Conservation (phyloP, 2,797 vertebrate genomes). For the Arctocebus calabarensis region DNA sequence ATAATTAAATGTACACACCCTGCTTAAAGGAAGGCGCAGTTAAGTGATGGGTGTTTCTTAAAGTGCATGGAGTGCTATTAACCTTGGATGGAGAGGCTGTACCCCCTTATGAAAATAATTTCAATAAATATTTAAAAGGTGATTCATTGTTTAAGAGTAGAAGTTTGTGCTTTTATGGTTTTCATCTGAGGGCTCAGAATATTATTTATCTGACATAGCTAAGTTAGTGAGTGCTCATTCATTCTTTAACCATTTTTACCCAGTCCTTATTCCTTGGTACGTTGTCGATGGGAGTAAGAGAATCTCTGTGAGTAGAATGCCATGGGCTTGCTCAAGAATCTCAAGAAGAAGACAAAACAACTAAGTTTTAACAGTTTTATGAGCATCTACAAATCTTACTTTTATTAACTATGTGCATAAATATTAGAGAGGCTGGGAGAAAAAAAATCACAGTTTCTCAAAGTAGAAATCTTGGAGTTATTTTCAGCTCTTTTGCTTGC, state of each 20-base stretch:
- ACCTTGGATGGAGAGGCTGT: not conserved
- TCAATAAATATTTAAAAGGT: constrained; percentile 58
- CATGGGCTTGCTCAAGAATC: not conserved
- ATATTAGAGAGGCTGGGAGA: not conserved
- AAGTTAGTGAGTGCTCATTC: not conserved
- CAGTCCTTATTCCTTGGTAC: not conserved
- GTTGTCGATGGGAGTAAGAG: not conserved
- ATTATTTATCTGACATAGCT: not conserved
- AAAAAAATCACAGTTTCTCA: not conserved
- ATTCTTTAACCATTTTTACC: not conserved
- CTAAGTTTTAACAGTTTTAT: not conserved
- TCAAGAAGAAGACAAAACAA: not conserved
- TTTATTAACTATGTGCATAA: not conserved
- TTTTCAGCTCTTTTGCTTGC: not conserved
- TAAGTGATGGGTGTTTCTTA: constrained; percentile 55
- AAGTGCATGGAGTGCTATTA: not conserved
- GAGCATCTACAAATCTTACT: constrained; percentile 6
- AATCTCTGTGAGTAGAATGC: not conserved
- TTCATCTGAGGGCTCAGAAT: constrained; percentile 38
- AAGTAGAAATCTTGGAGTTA: not conserved
- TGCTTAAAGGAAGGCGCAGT: constrained; percentile 43
- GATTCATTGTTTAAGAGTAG: constrained; percentile 60
- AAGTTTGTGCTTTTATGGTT: constrained; percentile 37
- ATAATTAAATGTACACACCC: constrained; percentile 65
- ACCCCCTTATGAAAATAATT: constrained; percentile 59